Base-by-base conservation (phyloP, 2,797 vertebrate species). In the Distichodus sexfasciatus region DNA sequence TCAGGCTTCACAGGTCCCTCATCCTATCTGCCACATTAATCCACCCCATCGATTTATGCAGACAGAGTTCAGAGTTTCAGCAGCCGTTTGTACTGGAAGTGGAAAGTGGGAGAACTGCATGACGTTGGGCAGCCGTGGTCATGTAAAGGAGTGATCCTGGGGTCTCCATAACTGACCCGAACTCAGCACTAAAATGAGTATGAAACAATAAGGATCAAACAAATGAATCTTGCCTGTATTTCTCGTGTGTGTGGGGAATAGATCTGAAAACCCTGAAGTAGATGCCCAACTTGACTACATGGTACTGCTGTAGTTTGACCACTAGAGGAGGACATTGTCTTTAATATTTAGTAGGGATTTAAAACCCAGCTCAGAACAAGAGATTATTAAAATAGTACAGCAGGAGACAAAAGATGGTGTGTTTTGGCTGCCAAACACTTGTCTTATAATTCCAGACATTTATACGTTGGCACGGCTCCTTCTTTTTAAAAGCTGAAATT, bases 251-350 rank as follows among this genome's bases (percentile, higher is more conserved):
- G 24, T 17, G 29, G 28, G 3, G 10, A 19, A 33, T 31, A 54
- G 28, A 8, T 17, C 12, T 33, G 7, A 29, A 15, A 9, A 6
- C 24, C 15, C 19, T 24, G 2, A 12, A 9, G 3, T 57, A n/a
- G n/a, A n/a, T n/a, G n/a, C n/a, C n/a, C n/a, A n/a, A 5, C 17
- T 23, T 36, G 41, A 6, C 11, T 14, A 6, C 2, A 33, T n/a
- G 79, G 84, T 59, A 83, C 71, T 84, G 28, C 31, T 9, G 4
- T 0, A 2, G 59, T 60, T n/a, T 2, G 3, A 76, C 82, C 89
- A 73, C 79, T 79, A 89, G 91, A 88, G 86, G 89, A 88, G 84
- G 90, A 89, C 87, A 87, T 88, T 82, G 85, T 70, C 81, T 86
- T 86, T 84, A 66, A 47, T 72, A 74, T 75, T 36, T 29, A 31